Conservation (phyloP, 2,888 invertebrate species). For the Drosophila monieri region DNA sequence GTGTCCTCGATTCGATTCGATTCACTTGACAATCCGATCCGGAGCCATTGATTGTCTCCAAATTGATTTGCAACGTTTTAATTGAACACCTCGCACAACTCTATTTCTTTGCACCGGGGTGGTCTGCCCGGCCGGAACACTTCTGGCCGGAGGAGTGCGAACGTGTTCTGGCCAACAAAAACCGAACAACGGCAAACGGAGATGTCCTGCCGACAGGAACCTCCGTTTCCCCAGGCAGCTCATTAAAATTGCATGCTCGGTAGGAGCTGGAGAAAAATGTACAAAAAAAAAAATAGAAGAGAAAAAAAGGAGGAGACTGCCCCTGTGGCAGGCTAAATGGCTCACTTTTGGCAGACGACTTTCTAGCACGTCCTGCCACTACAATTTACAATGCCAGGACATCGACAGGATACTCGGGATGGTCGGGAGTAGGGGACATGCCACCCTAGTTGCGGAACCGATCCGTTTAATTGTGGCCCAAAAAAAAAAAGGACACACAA, state of each 20-base stretch:
- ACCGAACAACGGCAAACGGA: not conserved
- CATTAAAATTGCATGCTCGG: conserved; percentile 53
- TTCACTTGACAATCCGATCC: conserved; percentile 22
- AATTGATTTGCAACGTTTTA: conserved; percentile 77
- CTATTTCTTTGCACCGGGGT: conserved; percentile 62
- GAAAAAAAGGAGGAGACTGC: conserved; percentile 38
- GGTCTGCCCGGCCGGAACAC: conserved; percentile 47
- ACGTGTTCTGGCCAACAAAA: conserved; percentile 43
- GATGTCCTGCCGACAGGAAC: conserved; percentile 21
- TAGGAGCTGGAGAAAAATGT: conserved; percentile 26
- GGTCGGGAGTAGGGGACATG: conserved; percentile 41
- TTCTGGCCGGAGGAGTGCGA: conserved; percentile 39
- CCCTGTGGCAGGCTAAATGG: conserved; percentile 65
- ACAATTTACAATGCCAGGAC: conserved; percentile 41
- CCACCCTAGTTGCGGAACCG: conserved; percentile 83
- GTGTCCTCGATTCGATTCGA: conserved; percentile 44
- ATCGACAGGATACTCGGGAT: conserved; percentile 21
- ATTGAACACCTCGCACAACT: conserved; percentile 68
- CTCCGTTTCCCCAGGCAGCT: conserved; percentile 32
- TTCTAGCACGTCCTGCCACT: conserved; percentile 50
- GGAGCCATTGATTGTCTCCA: conserved; percentile 54
- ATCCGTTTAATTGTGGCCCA: conserved; percentile 81
- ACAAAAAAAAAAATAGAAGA: not conserved
- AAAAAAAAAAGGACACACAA: conserved; percentile 59
- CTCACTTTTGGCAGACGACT: conserved; percentile 79